Conservation (phyloP, 1,140 invertebrate genomes). For the Euura lappo region DNA sequence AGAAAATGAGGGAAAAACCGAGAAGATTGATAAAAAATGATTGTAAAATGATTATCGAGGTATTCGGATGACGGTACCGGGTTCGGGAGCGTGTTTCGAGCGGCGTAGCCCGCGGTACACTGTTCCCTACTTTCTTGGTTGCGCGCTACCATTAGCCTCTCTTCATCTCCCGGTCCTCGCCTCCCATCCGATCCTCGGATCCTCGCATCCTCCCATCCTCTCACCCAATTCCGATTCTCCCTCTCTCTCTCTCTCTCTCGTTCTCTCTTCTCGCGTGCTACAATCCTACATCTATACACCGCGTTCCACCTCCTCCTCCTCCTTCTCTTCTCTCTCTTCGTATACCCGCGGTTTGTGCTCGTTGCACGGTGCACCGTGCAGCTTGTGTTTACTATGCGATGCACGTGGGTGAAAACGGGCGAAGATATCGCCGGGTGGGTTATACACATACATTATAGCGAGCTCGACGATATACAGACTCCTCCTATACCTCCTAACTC, state of each 20-base stretch:
- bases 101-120: background rate
- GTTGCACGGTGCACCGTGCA: background rate
- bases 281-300: no score
- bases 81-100: background rate
- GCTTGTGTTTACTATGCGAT: conserved; percentile 34
- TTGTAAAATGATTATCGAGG: no score
- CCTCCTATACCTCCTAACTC: no score
- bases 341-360: background rate
- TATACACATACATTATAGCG: no score
- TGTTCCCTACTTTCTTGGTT: background rate
- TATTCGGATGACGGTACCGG: background rate
- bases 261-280: conserved; percentile 23
- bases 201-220: conserved; percentile 25
- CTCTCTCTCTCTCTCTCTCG: conserved; percentile 25
- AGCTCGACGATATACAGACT: no score
- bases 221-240: conserved; percentile 20
- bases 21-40: no score
- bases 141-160: conserved; percentile 52
- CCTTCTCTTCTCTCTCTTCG: conserved; percentile 18
- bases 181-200: conserved; percentile 1
- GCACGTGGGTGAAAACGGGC: conserved; percentile 47
- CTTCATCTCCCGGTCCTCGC: conserved; percentile 24
- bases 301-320: background rate
- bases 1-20: no score
- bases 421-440: conserved; percentile 3